Percentiles rank a stretch among this genome's conserved stretches.
Evolutionary conservation across 2,797 vertebrate genomes (phyloP).

Genomic region (Chromobotia macracanthus): DNA sequence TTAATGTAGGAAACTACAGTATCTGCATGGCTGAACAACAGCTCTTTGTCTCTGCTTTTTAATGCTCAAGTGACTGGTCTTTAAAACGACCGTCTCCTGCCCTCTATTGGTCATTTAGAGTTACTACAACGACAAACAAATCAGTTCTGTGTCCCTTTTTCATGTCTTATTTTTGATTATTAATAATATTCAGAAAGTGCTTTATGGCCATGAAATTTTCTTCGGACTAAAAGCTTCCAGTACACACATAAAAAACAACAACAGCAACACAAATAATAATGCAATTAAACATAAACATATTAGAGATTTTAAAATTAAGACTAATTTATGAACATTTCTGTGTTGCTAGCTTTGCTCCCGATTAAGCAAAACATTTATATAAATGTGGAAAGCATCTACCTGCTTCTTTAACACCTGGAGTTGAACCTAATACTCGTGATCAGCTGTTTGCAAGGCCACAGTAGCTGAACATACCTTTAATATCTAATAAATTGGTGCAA

Average conservation of each 20-base stretch:
- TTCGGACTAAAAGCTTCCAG: too few species aligned
- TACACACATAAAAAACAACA: too few species aligned
- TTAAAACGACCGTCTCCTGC: slow-evolving; percentile 28
- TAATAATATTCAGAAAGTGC: background rate
- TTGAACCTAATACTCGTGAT: background rate
- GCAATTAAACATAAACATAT: too few species aligned
- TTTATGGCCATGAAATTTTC: too few species aligned
- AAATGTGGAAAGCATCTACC: too few species aligned
- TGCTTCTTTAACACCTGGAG: background rate
- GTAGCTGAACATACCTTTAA: background rate
- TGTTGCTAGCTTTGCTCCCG: too few species aligned
- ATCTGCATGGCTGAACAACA: slow-evolving; percentile 43
- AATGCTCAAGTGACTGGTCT: background rate
- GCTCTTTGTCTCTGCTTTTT: slow-evolving; percentile 48
- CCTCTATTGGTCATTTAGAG: slow-evolving; percentile 40
- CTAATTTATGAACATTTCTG: too few species aligned
- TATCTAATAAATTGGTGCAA: background rate
- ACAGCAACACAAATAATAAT: too few species aligned
- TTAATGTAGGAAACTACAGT: slow-evolving; percentile 20
- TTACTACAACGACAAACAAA: slow-evolving; percentile 35
- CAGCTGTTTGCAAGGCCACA: background rate
- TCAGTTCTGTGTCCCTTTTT: slow-evolving; percentile 28
- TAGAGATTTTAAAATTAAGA: too few species aligned
- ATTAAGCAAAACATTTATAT: too few species aligned
- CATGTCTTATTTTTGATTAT: background rate